Conservation (phyloP, 2,113 vertebrate species). For the Ctenodactylus gundi region DNA sequence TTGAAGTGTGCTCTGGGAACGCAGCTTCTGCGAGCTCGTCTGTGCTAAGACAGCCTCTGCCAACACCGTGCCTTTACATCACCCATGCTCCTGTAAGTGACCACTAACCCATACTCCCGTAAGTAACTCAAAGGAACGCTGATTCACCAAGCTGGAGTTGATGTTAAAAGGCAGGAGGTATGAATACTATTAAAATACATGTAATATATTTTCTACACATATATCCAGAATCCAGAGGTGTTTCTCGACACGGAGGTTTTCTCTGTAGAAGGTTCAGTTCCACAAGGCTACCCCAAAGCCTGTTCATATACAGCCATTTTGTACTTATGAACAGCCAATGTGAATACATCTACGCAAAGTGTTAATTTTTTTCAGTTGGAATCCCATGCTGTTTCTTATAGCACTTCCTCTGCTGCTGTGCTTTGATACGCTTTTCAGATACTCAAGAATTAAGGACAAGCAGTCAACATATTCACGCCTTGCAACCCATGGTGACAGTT, state of each 20-base stretch:
- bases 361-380: conserved; percentile 51
- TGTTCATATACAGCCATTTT: background rate
- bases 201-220: no score
- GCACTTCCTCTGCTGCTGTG: background rate
- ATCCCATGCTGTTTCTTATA: background rate
- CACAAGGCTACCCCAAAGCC: conserved; percentile 3
- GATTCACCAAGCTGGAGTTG: no score
- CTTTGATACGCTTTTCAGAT: background rate
- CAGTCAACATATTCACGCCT: background rate
- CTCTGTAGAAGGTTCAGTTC: conserved; percentile 3
- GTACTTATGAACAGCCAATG: background rate
- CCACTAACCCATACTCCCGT: no score
- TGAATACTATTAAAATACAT: no score
- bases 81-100: no score
- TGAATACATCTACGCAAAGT: background rate
- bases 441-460: conserved; percentile 25
- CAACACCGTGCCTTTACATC: no score
- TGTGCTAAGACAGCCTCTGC: no score
- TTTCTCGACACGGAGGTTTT: background rate
- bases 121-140: no score
- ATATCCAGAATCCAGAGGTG: background rate
- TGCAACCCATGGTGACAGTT: background rate
- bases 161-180: no score
- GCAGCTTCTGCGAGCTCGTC: no score
- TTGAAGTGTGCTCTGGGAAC: no score